These are phyloP conservation scores for Operophtera brumata DNA, from an alignment of 2,888 invertebrate species.

Conservation along the genomic window DNA sequence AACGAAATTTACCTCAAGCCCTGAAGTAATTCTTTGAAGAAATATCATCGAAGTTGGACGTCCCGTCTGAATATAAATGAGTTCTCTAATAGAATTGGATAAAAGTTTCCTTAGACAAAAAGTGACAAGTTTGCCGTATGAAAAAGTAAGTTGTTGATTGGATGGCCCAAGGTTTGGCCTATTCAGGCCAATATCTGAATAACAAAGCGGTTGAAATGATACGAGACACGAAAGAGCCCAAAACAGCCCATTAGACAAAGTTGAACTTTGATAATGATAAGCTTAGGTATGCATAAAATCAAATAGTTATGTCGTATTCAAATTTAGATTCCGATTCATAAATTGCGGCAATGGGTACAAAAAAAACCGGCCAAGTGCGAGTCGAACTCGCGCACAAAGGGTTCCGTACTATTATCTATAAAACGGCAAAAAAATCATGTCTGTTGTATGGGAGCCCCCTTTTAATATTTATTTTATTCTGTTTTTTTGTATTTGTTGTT, in stretches of 20 bases:
- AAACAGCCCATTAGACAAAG: too few species aligned
- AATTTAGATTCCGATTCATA: too few species aligned
- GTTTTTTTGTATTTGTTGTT: too few species aligned
- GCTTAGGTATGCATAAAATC: not conserved
- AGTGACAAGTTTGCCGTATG: constrained; percentile 45
- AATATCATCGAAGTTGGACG: constrained; percentile 46
- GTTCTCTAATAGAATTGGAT: constrained; percentile 57
- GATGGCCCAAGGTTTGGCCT: constrained; percentile 24
- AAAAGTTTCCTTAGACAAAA: constrained; percentile 55
- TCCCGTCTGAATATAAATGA: constrained; percentile 57
- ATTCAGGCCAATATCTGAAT: constrained; percentile 16
- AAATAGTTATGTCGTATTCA: too few species aligned
- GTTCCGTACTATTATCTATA: too few species aligned
- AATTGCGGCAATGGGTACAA: too few species aligned
- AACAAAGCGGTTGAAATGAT: not conserved
- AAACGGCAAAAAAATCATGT: too few species aligned
- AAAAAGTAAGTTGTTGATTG: constrained; percentile 46
- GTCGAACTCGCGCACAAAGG: too few species aligned
- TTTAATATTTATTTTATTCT: too few species aligned
- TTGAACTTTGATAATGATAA: not conserved
- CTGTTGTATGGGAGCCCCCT: too few species aligned
- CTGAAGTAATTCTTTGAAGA: constrained; percentile 39
- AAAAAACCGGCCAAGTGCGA: too few species aligned
- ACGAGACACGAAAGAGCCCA: too few species aligned
- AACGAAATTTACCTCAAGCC: constrained; percentile 19